A percentile compares a stretch with the other conserved stretches of the same genome.
phyloP scores from a whole-genome alignment of 2,888 invertebrate species.

The Platycnemis pennipes region DNA sequence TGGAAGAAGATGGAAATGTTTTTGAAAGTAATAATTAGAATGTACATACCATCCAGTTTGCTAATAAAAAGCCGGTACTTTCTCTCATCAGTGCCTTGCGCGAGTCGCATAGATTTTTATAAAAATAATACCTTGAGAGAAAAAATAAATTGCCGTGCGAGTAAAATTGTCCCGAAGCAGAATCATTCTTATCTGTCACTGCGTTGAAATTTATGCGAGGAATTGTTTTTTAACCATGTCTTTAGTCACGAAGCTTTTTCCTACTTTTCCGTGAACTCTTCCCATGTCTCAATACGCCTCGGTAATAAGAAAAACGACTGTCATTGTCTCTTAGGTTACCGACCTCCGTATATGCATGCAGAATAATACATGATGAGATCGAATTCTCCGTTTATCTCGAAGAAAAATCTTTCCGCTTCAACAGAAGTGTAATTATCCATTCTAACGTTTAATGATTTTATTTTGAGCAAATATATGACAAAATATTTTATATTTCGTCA shows the following conservation, averaged over 20 bases:
- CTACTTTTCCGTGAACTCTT: background rate
- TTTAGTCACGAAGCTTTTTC: background rate
- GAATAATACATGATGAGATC: background rate
- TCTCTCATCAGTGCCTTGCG: too few relatives aligned
- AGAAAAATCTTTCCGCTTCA: background rate
- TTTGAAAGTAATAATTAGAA: too few relatives aligned
- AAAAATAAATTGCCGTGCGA: background rate
- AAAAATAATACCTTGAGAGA: background rate
- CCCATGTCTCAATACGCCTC: slow-evolving; percentile 6
- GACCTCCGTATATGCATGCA: background rate
- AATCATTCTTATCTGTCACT: background rate
- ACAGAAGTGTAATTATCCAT: background rate
- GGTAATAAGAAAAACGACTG: background rate
- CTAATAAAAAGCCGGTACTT: too few relatives aligned
- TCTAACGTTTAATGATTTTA: background rate
- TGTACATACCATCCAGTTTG: too few relatives aligned
- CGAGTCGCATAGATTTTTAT: background rate
- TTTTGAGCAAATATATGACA: background rate
- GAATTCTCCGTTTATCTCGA: background rate
- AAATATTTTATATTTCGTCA: background rate
- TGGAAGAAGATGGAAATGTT: too few relatives aligned
- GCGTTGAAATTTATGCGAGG: background rate
- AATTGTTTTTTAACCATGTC: background rate
- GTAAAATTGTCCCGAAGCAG: background rate
- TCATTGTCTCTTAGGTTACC: background rate